Percentiles rank a stretch among this genome's conserved stretches.
Conservation (phyloP, 1,140 invertebrate genomes). For the Steinernema feltiae region DNA sequence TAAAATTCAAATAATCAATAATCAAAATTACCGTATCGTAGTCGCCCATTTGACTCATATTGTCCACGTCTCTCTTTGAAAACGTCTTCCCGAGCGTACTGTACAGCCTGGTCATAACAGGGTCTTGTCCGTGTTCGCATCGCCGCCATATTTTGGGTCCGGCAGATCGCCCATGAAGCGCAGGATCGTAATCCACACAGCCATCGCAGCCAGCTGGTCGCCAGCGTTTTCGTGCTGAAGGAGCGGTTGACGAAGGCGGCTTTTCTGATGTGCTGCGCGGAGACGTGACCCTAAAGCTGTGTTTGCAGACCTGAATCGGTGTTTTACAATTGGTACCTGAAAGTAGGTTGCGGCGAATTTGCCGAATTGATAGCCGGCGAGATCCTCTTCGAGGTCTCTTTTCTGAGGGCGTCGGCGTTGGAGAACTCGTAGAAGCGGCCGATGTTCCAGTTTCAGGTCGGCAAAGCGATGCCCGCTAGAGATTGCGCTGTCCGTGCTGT, state of each 20-base stretch:
- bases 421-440: constrained; percentile 20
- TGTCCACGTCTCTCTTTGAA: constrained; percentile 72
- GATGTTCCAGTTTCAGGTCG: background rate
- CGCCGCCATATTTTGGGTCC: constrained; percentile 69
- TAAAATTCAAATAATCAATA: no score
- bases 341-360: constrained; percentile 98
- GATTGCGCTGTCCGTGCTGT: constrained; percentile 65
- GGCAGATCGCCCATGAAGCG: constrained; percentile 93
- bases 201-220: constrained; percentile 91
- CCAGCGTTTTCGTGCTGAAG: constrained; percentile 85
- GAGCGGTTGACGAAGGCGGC: constrained; percentile 83
- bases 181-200: constrained; percentile 93
- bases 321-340: constrained; percentile 63
- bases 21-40: no score
- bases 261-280: constrained; percentile 85
- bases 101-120: constrained; percentile 97
- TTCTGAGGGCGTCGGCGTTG: constrained; percentile 42
- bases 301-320: constrained; percentile 12
- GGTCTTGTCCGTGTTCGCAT: constrained; percentile 74
- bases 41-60: constrained; percentile 53
- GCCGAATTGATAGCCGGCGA: constrained; percentile 92
- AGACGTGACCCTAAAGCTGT: constrained; percentile 70
- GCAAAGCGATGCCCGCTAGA: background rate
- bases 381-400: constrained; percentile 76
- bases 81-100: constrained; percentile 93